Base-by-base conservation (phyloP, 2,113 vertebrate genomes). In the Myiagra hebetior region DNA sequence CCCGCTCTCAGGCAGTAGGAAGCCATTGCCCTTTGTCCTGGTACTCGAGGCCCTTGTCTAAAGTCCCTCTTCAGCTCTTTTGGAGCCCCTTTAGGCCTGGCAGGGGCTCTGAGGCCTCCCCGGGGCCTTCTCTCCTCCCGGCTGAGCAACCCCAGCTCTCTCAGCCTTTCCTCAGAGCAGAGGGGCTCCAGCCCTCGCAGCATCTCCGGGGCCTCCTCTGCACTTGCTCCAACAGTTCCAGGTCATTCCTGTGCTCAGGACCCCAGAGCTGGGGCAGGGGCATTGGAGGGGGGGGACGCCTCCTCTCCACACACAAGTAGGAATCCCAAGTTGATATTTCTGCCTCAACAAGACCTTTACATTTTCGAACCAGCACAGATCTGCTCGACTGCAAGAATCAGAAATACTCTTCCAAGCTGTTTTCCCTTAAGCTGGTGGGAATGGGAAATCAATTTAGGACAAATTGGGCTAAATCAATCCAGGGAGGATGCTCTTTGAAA, bases 201-300 rank as follows among this genome's bases (percentile, higher is more conserved):
- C 73, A 39, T 44, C 63, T 69, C 37, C 1, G 0, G 15, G 28
- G 39, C 15, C 31, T 60, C 18, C 55, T 55, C 39, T 46, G 39
- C 55, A 2, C 23, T 44, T 7, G 6, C 28, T 69, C 18, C 47
- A 24, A 2, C 39, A 44, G n/a, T 23, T 78, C 55, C 74, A 39
- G 16, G 11, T 79, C 19, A 56, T 79, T 30, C 47, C 73, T 4
- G 7, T 53, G 85, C 39, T 39, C 52, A 26, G 31, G 13, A 57
- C 24, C 63, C 42, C 42, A 18, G 56, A 47, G 46, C 46, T 23
- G 46, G 46, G 46, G 46, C 31, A 57, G 33, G 30, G 24, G 3
- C 9, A 0, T 0, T 33, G 42, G 53, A 10, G n/a, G 14, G 56
- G 21, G 50, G 55, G 2, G 7, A 21, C 24, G 13, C 0, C 11